A percentile compares a stretch with the other conserved stretches of the same genome.
Evolutionary conservation across 2,888 invertebrate species (phyloP).

Genomic region (Synergus laeviventris): DNA sequence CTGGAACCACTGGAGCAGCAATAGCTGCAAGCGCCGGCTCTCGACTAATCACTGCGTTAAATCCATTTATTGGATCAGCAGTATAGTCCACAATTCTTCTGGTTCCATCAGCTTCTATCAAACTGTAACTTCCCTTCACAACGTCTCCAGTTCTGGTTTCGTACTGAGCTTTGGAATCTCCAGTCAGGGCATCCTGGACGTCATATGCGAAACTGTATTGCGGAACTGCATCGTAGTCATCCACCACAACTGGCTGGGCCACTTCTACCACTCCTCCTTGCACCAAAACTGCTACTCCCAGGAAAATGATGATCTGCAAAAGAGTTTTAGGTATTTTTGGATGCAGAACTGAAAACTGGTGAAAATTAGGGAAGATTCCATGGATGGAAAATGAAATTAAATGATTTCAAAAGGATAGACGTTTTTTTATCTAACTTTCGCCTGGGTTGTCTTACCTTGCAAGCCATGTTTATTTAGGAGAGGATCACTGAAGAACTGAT

Average conservation of each 20-base stretch:
- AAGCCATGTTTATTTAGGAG: slow-evolving; percentile 49
- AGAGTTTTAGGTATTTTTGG: not conserved
- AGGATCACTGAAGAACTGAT: slow-evolving; percentile 51
- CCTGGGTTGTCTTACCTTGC: slow-evolving; percentile 46
- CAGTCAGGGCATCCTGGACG: slow-evolving; percentile 54
- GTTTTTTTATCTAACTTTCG: not conserved
- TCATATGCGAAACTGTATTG: slow-evolving; percentile 60
- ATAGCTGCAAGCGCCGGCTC: slow-evolving; percentile 60
- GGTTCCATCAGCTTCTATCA: slow-evolving; percentile 66
- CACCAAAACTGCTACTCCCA: slow-evolving; percentile 74
- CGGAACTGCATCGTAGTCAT: slow-evolving; percentile 56
- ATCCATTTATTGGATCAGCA: slow-evolving; percentile 66
- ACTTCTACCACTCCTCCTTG: slow-evolving; percentile 75
- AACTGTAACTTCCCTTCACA: slow-evolving; percentile 67
- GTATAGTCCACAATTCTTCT: slow-evolving; percentile 64
- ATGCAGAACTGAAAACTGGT: no score
- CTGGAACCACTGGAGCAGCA: slow-evolving; percentile 40
- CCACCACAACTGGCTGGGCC: slow-evolving; percentile 51
- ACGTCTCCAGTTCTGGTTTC: slow-evolving; percentile 63
- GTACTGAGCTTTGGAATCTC: slow-evolving; percentile 57
- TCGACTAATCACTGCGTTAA: slow-evolving; percentile 70
- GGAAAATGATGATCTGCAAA: slow-evolving; percentile 69
- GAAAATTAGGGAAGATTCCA: no score
- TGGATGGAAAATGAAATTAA: no score
- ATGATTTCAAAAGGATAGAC: no score